Conservation (phyloP, 2,113 vertebrate genomes). For the Dipodomys ordii region DNA sequence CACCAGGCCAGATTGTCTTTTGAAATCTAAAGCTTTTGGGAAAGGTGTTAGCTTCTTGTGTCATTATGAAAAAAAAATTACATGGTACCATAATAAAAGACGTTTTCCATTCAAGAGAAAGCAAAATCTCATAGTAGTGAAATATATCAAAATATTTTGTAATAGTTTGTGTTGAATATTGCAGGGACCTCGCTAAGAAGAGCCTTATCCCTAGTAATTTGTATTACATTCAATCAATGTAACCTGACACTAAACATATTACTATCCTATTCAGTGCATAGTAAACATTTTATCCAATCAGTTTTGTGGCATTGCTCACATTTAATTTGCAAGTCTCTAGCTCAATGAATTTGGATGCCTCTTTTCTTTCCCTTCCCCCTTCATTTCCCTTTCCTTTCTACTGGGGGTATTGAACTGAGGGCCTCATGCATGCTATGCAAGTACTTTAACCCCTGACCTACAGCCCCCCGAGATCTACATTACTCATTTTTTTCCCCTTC, state of each 20-base stretch:
- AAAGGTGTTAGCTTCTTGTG: background rate
- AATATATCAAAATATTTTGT: background rate
- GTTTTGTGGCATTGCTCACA: background rate
- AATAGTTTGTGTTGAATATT: background rate
- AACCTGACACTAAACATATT: background rate
- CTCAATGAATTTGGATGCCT: background rate
- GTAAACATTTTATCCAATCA: slow-evolving; percentile 25
- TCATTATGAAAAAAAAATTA: slow-evolving; percentile 36
- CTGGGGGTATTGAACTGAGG: background rate
- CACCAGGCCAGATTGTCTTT: background rate
- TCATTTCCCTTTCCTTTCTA: too few relatives aligned
- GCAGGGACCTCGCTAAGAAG: background rate
- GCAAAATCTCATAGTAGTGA: background rate
- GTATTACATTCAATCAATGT: background rate
- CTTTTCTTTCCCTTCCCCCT: background rate
- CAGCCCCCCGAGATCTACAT: too few relatives aligned
- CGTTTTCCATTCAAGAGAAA: background rate
- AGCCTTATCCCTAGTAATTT: background rate
- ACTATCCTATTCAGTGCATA: background rate
- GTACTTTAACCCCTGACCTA: background rate
- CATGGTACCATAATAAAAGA: background rate
- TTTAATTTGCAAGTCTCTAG: background rate
- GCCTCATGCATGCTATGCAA: background rate
- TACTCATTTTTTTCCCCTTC: background rate
- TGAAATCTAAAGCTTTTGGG: slow-evolving; percentile 14